Evolutionary conservation across 2,113 vertebrate species (phyloP), one percentile per base, ranked within the genome.

Genomic region (Colistium nudipinnis): DNA sequence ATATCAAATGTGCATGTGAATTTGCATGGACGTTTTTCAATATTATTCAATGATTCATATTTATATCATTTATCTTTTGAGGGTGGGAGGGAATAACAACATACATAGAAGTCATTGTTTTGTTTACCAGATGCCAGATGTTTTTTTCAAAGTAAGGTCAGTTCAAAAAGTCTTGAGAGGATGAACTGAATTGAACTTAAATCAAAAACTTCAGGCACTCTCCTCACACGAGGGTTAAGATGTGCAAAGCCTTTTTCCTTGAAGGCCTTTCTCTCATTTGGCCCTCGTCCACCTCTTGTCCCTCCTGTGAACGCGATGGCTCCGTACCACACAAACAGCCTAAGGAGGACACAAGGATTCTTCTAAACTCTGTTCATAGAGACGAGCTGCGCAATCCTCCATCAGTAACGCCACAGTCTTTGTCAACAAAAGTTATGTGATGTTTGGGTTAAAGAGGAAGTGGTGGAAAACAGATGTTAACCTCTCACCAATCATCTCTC

Each of bases 181-280:
- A 24, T 24, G 13, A 47, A 14, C 20, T 7, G 1, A 25, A 13
- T 24, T 24, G 12, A 48, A 16, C 24, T 3, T 51, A n/a, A 43
- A 44, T 7, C 24, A 22, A n/a, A 43, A 60, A 41, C 54, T 27
- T 9, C 8, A 44, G 9, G 25, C 3, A 24, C 38, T 22, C 11
- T 35, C 30, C 2, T 14, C 10, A 31, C 38, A 30, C 13, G 1
- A 24, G 62, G 11, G 1, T 20, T 44, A 47, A 24, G 41, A 12
- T 59, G 33, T 53, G 9, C 45, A 56, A 38, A 7, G 14, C 61
- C 60, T 43, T 41, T 16, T 33, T 63, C n/a, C n/a, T n/a, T n/a
- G n/a, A n/a, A n/a, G n/a, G 36, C 51, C 55, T 67, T 45, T 66
- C 67, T 51, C 74, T 45, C 68, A 48, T 60, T 72, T 84, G 78